Evolutionary conservation across 2,888 invertebrate species (phyloP), one percentile per base, ranked within the genome.

Genomic region (Melinaea menophilus): DNA sequence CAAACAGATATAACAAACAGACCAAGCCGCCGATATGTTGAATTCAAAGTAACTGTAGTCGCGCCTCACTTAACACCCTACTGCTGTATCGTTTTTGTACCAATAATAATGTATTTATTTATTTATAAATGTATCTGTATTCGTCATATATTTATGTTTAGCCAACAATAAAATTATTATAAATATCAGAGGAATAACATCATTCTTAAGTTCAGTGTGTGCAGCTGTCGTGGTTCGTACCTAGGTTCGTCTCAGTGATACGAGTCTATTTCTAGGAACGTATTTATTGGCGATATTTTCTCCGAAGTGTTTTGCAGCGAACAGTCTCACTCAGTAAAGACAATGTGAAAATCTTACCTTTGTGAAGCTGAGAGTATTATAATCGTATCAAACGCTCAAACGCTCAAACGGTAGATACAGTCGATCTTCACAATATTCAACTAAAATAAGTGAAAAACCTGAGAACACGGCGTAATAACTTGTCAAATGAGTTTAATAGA

Each of bases 131-230:
- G 31, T 51, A 51, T 31, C 41, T 41, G 41, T 41, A 41, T 41
- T 41, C 9, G 41, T 9, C 41, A 41, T 41, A 41, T 41, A 41
- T 41, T 41, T 9, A 9, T 41, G 3, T 9, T 9, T 9, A 41
- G 41, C 41, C 41, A 41, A 41, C 41, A 41, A 41, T 41, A 41
- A 41, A 41, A 41, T 41, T 9, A 5, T 51, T 31, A 51, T 51
- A 51, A 51, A 51, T 51, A 51, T 51, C 51, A 51, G 31, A 51
- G n/a, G 31, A 51, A 51, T 51, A 51, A 31, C 11, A 51, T 31
- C 22, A 31, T 22, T 51, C 5, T 51, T 51, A 51, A 51, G 51
- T 31, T 51, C 51, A 51, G 9, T 51, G 31, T 31, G 41, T 7
- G 7, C 7, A 31, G 22, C 51, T 31, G 51, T 51, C 51, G 5